phyloP scores from a whole-genome alignment of 2,113 vertebrate species.

The Arothron firmamentum region DNA sequence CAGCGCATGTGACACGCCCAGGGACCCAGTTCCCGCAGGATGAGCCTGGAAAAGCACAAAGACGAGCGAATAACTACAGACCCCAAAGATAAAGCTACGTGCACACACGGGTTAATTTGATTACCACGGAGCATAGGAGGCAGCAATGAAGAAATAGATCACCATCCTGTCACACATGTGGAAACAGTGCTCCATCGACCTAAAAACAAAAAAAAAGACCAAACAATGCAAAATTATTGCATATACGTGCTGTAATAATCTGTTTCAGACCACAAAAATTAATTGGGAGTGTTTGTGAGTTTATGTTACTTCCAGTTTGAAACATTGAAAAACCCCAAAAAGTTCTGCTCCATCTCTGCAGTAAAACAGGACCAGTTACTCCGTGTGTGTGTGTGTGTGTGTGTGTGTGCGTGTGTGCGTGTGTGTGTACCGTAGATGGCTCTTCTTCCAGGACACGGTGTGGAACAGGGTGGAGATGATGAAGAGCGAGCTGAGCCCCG shows the following conservation, averaged over 20 bases:
- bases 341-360: not conserved
- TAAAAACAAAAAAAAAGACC: conserved; percentile 51
- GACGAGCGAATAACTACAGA: not conserved
- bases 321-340: too few relatives aligned
- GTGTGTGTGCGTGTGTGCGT: not conserved
- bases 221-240: conserved; percentile 15
- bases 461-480: conserved; percentile 94
- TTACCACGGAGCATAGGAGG: conserved; percentile 94
- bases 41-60: conserved; percentile 76
- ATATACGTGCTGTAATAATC: conserved; percentile 13
- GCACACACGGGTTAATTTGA: not conserved
- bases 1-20: conserved; percentile 96
- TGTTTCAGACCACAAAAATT: not conserved
- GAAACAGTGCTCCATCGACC: conserved; percentile 88
- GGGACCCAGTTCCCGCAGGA: conserved; percentile 89
- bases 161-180: conserved; percentile 97
- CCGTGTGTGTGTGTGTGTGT: too few relatives aligned
- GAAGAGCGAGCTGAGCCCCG: conserved; percentile 89
- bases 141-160: conserved; percentile 97
- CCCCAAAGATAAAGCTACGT: not conserved
- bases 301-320: too few relatives aligned
- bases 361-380: not conserved
- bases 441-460: conserved; percentile 94
- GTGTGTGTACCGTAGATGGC: conserved; percentile 83
- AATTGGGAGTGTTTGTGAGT: not conserved